Evolutionary conservation across 1,140 invertebrate species (phyloP).

Genomic region (Tenebrio molitor): DNA sequence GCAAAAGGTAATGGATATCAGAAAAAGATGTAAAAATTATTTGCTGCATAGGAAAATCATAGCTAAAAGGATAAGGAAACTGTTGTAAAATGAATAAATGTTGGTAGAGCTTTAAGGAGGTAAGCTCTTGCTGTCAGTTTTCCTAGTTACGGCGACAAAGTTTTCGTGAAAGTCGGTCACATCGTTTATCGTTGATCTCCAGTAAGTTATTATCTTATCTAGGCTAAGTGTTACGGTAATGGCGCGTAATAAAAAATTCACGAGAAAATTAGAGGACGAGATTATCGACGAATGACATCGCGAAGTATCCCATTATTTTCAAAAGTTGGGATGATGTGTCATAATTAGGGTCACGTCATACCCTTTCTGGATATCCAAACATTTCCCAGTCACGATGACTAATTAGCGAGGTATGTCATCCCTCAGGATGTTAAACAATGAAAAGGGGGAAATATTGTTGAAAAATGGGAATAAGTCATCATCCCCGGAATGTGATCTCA

Average conservation of each 20-base stretch:
- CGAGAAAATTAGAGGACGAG: neutral
- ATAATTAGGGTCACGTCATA: slow-evolving; percentile 2
- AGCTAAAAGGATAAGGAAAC: too few relatives aligned
- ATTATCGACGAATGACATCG: neutral
- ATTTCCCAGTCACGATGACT: slow-evolving; percentile 12
- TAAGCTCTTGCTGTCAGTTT: too few relatives aligned
- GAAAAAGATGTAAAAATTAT: too few relatives aligned
- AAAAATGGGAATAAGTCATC: slow-evolving; percentile 32
- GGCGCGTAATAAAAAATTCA: slow-evolving; percentile 5
- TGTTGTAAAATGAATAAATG: too few relatives aligned
- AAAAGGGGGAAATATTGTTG: slow-evolving; percentile 23
- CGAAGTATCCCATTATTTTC: slow-evolving; percentile 9
- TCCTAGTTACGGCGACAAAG: neutral
- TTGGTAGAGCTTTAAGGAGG: too few relatives aligned
- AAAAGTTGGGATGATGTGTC: slow-evolving; percentile 18
- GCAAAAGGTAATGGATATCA: too few relatives aligned
- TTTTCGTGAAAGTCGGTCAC: neutral
- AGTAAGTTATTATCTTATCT: neutral
- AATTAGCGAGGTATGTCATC: slow-evolving; percentile 20
- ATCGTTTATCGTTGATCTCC: neutral
- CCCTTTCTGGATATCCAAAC: slow-evolving; percentile 10
- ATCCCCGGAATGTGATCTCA: slow-evolving; percentile 15
- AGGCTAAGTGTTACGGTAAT: neutral
- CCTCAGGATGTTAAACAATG: slow-evolving; percentile 23
- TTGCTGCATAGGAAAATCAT: too few relatives aligned